These are phyloP conservation scores for Helicoverpa zea DNA, from an alignment of 1,140 invertebrate species.

Conservation along the genomic window DNA sequence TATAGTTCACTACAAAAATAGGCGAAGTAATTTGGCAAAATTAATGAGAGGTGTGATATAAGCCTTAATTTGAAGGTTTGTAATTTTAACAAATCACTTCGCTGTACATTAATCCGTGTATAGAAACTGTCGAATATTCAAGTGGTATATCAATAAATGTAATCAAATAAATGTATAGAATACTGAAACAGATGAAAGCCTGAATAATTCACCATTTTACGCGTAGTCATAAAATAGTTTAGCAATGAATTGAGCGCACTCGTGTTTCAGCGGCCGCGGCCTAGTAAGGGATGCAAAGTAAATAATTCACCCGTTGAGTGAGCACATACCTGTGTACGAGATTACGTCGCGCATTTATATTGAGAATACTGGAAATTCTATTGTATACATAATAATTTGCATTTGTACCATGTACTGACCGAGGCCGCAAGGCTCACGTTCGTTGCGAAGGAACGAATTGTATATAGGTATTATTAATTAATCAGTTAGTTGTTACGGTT, in stretches of 20 bases:
- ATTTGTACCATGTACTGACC: conserved; percentile 77
- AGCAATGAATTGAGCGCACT: background rate
- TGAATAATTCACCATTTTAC: background rate
- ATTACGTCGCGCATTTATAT: conserved; percentile 78
- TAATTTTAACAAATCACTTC: no score
- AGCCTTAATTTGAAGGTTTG: no score
- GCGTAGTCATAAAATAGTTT: conserved; percentile 8
- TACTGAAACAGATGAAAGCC: background rate
- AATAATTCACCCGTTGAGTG: conserved; percentile 83
- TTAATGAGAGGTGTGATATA: no score
- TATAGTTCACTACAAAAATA: no score
- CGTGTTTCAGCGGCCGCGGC: conserved; percentile 30
- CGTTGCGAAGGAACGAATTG: conserved; percentile 64
- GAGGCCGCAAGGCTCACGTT: conserved; percentile 50
- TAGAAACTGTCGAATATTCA: conserved; percentile 11
- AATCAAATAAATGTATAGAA: conserved; percentile 19
- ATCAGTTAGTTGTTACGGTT: conserved; percentile 64
- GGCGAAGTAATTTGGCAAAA: no score
- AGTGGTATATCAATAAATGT: conserved; percentile 12
- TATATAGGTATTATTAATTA: conserved; percentile 68
- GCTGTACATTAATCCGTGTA: background rate
- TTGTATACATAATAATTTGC: conserved; percentile 71
- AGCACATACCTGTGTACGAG: conserved; percentile 71
- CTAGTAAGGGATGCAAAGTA: conserved; percentile 56
- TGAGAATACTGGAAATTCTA: conserved; percentile 62